Percentiles rank a stretch among this genome's conserved stretches.
phyloP scores from a whole-genome alignment of 2,113 vertebrate species.

The Cyprinodon variegatus region DNA sequence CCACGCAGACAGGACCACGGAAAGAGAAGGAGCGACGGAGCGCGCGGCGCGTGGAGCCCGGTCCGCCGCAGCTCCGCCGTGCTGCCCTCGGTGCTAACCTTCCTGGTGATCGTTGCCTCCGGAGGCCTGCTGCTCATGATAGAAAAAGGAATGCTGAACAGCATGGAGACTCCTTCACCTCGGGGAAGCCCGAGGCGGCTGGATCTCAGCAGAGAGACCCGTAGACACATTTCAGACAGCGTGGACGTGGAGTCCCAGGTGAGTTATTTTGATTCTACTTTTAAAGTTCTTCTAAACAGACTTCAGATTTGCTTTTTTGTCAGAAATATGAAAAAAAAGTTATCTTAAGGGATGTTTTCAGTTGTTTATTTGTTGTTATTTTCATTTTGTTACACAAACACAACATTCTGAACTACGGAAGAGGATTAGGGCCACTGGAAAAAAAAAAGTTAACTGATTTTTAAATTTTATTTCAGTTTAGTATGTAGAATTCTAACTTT shows the following conservation, averaged over 20 bases:
- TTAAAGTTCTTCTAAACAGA: background rate
- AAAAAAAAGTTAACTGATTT: no score
- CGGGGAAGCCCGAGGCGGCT: slow-evolving; percentile 42
- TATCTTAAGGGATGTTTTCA: background rate
- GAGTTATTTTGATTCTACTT: background rate
- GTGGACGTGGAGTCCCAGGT: slow-evolving; percentile 84
- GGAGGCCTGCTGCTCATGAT: slow-evolving; percentile 95
- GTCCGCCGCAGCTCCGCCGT: slow-evolving; percentile 76
- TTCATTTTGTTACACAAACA: no score
- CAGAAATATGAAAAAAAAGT: background rate
- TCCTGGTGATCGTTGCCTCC: slow-evolving; percentile 93
- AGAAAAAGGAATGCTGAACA: slow-evolving; percentile 90
- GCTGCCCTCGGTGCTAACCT: slow-evolving; percentile 93
- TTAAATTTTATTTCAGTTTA: no score
- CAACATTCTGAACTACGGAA: no score
- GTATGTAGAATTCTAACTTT: no score
- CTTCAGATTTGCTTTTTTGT: background rate
- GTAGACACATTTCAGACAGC: slow-evolving; percentile 22
- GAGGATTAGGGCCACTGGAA: no score
- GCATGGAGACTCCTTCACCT: slow-evolving; percentile 85
- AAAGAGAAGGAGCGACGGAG: slow-evolving; percentile 38
- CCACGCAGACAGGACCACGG: slow-evolving; percentile 59
- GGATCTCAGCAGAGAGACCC: slow-evolving; percentile 25
- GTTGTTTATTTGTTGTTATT: no score
- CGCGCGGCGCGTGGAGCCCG: slow-evolving; percentile 43